Conservation (phyloP, 2,113 vertebrate genomes). For the Bubo scandiacus region DNA sequence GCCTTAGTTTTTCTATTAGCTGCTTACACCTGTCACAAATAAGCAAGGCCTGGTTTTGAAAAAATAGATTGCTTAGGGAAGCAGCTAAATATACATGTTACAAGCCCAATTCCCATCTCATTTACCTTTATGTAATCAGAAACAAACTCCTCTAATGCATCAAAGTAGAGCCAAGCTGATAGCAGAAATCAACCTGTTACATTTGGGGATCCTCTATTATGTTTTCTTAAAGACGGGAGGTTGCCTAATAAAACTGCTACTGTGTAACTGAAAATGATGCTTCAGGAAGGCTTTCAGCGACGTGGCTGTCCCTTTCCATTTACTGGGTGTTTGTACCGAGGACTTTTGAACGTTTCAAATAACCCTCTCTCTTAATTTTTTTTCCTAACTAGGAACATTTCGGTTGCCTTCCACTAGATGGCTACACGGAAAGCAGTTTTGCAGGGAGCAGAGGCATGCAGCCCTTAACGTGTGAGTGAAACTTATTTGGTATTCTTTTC, state of each 20-base stretch:
- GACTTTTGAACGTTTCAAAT: neutral
- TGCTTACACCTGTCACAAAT: neutral
- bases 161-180: neutral
- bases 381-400: neutral
- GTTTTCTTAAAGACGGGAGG: neutral
- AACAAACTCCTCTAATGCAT: neutral
- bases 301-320: neutral
- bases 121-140: neutral
- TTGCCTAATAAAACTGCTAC: neutral
- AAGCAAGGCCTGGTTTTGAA: neutral
- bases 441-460: neutral
- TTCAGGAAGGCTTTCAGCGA: neutral
- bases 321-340: neutral
- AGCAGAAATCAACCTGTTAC: neutral
- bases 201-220: neutral
- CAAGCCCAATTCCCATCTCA: neutral
- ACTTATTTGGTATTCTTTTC: neutral
- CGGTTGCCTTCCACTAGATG: constrained; percentile 49
- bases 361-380: neutral
- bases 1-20: neutral
- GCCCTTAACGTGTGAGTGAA: neutral
- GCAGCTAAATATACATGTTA: neutral
- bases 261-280: neutral
- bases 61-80: neutral
- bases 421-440: constrained; percentile 14